Evolutionary conservation across 1,140 invertebrate genomes (phyloP).

Genomic region (Geopemphigus sp.): DNA sequence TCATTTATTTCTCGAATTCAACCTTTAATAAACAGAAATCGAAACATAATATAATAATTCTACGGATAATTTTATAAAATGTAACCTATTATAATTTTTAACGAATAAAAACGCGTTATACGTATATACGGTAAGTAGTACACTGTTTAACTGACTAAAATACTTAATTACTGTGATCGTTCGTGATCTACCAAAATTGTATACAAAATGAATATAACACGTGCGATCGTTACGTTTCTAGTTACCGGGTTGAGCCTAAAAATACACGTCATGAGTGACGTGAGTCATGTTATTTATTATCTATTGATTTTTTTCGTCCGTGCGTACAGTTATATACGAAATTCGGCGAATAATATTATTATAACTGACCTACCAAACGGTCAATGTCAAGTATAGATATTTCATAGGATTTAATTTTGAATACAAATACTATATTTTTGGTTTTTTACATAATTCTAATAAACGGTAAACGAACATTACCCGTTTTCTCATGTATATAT

Average conservation of each 20-base stretch:
- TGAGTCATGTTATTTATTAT: not conserved
- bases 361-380: conserved; percentile 31
- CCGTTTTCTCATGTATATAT: not conserved
- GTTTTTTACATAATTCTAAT: too few species aligned
- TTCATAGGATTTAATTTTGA: too few species aligned
- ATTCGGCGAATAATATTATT: not conserved
- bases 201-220: not conserved
- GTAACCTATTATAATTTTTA: too few species aligned
- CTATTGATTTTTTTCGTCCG: not conserved
- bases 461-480: too few species aligned
- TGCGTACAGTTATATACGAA: not conserved
- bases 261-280: conserved; percentile 2
- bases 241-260: not conserved
- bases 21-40: too few species aligned
- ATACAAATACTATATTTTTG: too few species aligned
- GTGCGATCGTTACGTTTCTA: too few species aligned
- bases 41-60: too few species aligned
- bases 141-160: not conserved
- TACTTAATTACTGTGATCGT: not conserved
- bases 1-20: too few species aligned
- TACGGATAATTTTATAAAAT: too few species aligned
- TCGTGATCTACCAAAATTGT: conserved; percentile 1
- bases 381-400: not conserved
- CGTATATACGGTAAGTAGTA: too few species aligned
- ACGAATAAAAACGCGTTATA: too few species aligned